phyloP scores from a whole-genome alignment of 2,888 invertebrate genomes.

The Didymodactylos carnosus region DNA sequence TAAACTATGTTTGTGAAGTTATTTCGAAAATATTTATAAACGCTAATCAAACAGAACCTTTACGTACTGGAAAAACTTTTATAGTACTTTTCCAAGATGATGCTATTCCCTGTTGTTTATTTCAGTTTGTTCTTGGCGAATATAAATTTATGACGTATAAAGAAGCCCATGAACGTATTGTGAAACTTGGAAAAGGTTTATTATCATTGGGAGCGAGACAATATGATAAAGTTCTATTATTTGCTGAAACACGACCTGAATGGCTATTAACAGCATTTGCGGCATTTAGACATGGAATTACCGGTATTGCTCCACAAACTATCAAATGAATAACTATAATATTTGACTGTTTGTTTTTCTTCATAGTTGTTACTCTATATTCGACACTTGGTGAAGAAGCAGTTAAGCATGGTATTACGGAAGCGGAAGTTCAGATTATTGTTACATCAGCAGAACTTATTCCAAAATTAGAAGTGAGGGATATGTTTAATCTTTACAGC shows the following conservation, averaged over 20 bases:
- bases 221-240: constrained; percentile 54
- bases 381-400: constrained; percentile 90
- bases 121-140: constrained; percentile 69
- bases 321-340: too few species aligned
- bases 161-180: constrained; percentile 55
- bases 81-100: too few species aligned
- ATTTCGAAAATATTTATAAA: too few species aligned
- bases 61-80: too few species aligned
- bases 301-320: too few species aligned
- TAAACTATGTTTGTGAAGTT: too few species aligned
- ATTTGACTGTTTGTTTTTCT: too few species aligned
- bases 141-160: constrained; percentile 69
- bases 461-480: constrained; percentile 15
- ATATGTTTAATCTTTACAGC: too few species aligned
- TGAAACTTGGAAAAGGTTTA: constrained; percentile 56
- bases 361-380: constrained; percentile 90
- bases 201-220: constrained; percentile 47
- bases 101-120: too few species aligned
- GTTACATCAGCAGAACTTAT: constrained; percentile 77
- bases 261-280: constrained; percentile 93
- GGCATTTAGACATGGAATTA: constrained; percentile 76
- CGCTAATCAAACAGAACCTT: too few species aligned
- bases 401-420: constrained; percentile 81
- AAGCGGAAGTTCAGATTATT: constrained; percentile 77
- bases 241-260: constrained; percentile 88